These are phyloP conservation scores for Reticulitermes speratus DNA, from an alignment of 1,140 invertebrate species.

Conservation along the genomic window DNA sequence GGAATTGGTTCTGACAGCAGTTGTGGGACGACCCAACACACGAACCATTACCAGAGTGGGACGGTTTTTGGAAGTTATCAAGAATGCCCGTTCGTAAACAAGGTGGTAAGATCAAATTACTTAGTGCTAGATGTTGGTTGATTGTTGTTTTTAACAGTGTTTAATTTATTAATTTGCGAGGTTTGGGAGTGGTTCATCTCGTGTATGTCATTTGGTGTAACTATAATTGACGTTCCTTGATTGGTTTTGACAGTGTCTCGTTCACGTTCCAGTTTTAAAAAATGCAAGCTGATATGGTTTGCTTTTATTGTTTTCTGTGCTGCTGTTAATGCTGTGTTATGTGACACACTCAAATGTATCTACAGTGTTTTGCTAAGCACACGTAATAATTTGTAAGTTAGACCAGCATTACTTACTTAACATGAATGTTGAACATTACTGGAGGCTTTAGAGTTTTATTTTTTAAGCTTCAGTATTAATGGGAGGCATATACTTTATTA, in stretches of 20 bases:
- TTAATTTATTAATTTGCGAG: conserved; percentile 11
- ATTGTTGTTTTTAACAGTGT: conserved; percentile 21
- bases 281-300: background rate
- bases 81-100: conserved; percentile 52
- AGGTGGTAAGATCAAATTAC: conserved; percentile 47
- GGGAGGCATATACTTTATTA: background rate
- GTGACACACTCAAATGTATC: background rate
- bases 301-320: background rate
- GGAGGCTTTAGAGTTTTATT: background rate
- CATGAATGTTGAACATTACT: background rate
- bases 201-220: conserved; percentile 22
- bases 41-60: background rate
- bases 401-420: background rate
- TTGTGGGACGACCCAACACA: background rate
- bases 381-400: background rate
- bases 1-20: background rate
- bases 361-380: background rate
- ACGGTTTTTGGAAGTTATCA: conserved; percentile 21
- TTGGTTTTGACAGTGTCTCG: background rate
- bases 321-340: background rate
- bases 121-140: conserved; percentile 33
- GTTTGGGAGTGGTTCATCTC: conserved; percentile 24
- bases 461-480: background rate
- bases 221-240: background rate
- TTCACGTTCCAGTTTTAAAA: background rate